Evolutionary conservation across 1,140 invertebrate genomes (phyloP), one percentile per base, ranked within the genome.

Genomic region (Carposina sasakii): DNA sequence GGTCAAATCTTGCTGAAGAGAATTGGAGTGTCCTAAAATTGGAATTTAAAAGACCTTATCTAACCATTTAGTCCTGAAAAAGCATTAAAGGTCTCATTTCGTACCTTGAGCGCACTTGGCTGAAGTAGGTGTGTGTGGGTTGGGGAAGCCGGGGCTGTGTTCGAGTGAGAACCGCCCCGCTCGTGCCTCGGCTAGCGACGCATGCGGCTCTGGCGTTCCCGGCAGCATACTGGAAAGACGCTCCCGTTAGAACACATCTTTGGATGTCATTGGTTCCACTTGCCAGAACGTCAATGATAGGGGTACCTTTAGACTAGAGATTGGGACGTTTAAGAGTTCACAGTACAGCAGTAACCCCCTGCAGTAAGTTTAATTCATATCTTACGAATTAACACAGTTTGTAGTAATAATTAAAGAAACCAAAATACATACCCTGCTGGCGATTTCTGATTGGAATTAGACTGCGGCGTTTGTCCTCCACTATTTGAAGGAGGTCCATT

Each of bases 371-470:
- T n/a, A n/a, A n/a, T n/a, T n/a, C n/a, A n/a, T n/a, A n/a, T n/a
- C n/a, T n/a, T n/a, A n/a, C n/a, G n/a, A n/a, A n/a, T n/a, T n/a
- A n/a, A n/a, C n/a, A n/a, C n/a, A n/a, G n/a, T n/a, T n/a, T n/a
- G n/a, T n/a, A n/a, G n/a, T n/a, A n/a, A n/a, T 41, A 24, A 19
- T 16, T 44, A 37, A 22, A 50, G 43, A n/a, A 26, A 15, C 28
- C 30, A 26, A 31, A 52, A 57, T 42, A 86, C 87, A 86, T 85
- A 91, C 89, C 89, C 86, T 0, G 88, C 86, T 3, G 88, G 87
- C 52, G 87, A 88, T 67, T 87, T 87, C 56, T 87, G 86, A 72
- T 86, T 87, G 1, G 86, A 78, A 62, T 50, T 77, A 0, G 77
- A 81, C 49, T 84, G 81, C 42, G 78, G 75, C 34, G 76, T 81